Base-by-base conservation (phyloP, 2,888 invertebrate genomes). In the Tetheella fluctuosa region DNA sequence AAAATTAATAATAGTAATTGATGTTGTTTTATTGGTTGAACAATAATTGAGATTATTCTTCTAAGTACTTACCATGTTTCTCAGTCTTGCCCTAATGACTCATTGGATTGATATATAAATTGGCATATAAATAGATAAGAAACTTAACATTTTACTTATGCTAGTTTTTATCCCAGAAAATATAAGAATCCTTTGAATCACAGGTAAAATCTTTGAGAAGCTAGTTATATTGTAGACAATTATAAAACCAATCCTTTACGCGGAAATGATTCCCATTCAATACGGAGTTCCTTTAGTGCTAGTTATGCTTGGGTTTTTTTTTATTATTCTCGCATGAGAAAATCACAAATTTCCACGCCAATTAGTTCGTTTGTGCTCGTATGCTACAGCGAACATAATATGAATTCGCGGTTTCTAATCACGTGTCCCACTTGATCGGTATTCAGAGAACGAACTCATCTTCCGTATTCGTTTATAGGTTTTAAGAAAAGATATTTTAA, bases 1-100 rank as follows among this genome's bases (percentile, higher is more conserved):
- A 84, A 86, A 87, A 83, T 75, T 79, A 67, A 68, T 67, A 57
- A 67, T 64, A 34, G 34, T 34, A 65, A 65, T 59, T 67, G 60
- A 34, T 52, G 52, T 61, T 57, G 59, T 57, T 56, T 48, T 59
- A 63, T 60, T 58, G 12, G 12, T 34, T 20, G 34, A n/a, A 34
- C 10, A n/a, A 17, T 54, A 54, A 17, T 25, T 53, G 12, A 25
- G 12, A 30, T 12, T 42, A 17, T 17, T 42, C 6, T 42, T 8
- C 30, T 10, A 30, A 30, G 30, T 30, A 3, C 28, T 7, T 39
- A n/a, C n/a, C n/a, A n/a, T 15, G 15, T 28, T 28, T 7, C 7
- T 28, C n/a, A n/a, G n/a, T n/a, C n/a, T n/a, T n/a, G n/a, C n/a
- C n/a, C n/a, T n/a, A n/a, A n/a, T n/a, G n/a, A n/a, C n/a, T n/a